Conservation (phyloP, 2,113 vertebrate genomes). For the Misgurnus mizolepis region DNA sequence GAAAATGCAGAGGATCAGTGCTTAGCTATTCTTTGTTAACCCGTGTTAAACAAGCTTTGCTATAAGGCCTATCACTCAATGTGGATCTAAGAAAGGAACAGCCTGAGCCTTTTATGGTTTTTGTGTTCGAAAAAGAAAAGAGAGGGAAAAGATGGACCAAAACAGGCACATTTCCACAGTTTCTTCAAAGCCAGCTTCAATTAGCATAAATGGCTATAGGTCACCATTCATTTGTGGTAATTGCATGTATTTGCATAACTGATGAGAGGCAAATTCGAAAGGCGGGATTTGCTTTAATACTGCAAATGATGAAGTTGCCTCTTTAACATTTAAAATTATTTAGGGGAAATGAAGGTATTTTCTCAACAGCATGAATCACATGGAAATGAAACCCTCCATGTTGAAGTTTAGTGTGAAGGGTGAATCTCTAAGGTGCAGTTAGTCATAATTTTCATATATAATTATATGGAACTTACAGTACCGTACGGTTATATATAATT, state of each 20-base stretch:
- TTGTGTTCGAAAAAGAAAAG: constrained; percentile 7
- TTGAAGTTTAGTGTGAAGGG: background rate
- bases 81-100: constrained; percentile 23
- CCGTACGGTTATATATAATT: background rate
- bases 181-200: constrained; percentile 44
- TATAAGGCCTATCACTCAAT: constrained; percentile 9
- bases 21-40: constrained; percentile 17
- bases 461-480: background rate
- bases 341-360: constrained; percentile 57
- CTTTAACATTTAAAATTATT: constrained; percentile 65
- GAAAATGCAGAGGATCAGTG: constrained; percentile 28
- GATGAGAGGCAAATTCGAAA: constrained; percentile 62
- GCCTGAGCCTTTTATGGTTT: constrained; percentile 6
- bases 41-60: constrained; percentile 37
- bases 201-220: constrained; percentile 58
- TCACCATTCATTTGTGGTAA: constrained; percentile 62
- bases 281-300: constrained; percentile 59
- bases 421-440: background rate
- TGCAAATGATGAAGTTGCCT: constrained; percentile 62
- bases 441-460: constrained; percentile 2
- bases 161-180: constrained; percentile 39
- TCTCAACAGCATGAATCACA: constrained; percentile 55
- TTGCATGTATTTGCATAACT: constrained; percentile 64
- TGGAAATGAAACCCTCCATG: constrained; percentile 15
- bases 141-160: constrained; percentile 16